These are phyloP conservation scores for Alviniconcha marisindica DNA, from an alignment of 1,140 invertebrate species.

Conservation along the genomic window DNA sequence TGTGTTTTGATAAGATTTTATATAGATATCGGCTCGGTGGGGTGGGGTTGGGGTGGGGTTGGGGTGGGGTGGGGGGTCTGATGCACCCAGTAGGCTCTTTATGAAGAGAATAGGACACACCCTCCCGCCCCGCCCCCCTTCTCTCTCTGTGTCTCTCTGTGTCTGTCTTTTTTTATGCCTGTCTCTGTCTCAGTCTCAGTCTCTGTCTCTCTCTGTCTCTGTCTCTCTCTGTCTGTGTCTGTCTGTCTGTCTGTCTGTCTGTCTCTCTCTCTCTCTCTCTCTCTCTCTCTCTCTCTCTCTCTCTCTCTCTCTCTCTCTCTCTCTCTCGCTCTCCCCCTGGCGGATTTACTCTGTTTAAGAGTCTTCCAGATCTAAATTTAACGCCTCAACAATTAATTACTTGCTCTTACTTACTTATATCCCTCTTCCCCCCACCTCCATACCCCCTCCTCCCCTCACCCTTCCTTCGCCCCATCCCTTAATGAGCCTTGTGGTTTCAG, in stretches of 20 bases:
- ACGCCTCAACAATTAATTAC: no score
- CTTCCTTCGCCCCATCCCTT: not conserved
- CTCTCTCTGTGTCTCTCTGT: conserved; percentile 41
- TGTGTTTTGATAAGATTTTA: no score
- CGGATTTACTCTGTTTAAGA: no score
- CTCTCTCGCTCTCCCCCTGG: not conserved
- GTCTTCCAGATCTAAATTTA: no score
- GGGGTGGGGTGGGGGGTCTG: not conserved
- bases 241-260: conserved; percentile 20
- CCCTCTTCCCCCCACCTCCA: not conserved
- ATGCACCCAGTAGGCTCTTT: no score
- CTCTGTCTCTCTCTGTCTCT: conserved; percentile 33
- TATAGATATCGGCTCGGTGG: no score
- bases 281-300: conserved; percentile 14
- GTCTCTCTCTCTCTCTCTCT: conserved; percentile 25
- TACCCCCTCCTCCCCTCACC: conserved; percentile 11
- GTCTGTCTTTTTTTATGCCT: conserved; percentile 43
- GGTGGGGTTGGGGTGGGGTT: not conserved
- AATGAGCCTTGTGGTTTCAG: no score
- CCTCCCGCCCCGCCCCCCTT: not conserved
- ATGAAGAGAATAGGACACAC: no score
- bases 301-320: conserved; percentile 24
- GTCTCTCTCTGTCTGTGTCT: conserved; percentile 27
- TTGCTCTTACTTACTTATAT: not conserved
- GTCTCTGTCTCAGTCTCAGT: conserved; percentile 36